Conservation (phyloP, 2,113 vertebrate genomes). For the Acrocephalus arundinaceus region DNA sequence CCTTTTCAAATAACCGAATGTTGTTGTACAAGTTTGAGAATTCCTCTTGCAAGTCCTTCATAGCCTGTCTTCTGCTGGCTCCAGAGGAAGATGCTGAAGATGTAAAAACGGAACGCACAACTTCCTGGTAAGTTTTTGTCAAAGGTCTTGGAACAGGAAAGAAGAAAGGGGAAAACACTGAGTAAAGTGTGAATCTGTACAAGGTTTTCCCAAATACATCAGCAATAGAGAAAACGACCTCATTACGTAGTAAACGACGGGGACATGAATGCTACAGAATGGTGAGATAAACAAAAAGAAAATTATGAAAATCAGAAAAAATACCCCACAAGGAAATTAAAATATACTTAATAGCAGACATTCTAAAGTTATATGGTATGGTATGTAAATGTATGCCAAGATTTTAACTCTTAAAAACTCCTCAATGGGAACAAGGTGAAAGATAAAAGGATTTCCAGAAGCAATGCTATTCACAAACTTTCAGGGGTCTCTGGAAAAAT, state of each 20-base stretch:
- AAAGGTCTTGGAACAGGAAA: slow-evolving; percentile 80
- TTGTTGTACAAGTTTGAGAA: slow-evolving; percentile 91
- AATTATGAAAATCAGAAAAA: neutral
- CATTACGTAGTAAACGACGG: neutral
- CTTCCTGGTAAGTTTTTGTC: slow-evolving; percentile 88
- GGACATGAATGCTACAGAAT: neutral
- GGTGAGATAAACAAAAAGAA: neutral
- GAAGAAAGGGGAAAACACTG: neutral
- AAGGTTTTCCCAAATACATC: neutral
- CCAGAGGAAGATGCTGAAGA: slow-evolving; percentile 83
- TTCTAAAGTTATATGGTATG: neutral
- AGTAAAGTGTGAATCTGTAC: neutral
- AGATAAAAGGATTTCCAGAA: neutral
- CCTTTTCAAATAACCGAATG: slow-evolving; percentile 91
- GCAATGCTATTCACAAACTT: neutral
- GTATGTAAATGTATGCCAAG: neutral
- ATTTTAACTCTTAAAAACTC: neutral
- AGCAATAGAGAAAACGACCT: neutral
- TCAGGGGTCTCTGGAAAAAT: neutral
- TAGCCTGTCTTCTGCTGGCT: slow-evolving; percentile 84
- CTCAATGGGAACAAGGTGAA: neutral
- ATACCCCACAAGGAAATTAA: neutral
- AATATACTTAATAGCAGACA: neutral
- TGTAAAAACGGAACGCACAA: slow-evolving; percentile 85
- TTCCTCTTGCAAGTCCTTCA: slow-evolving; percentile 96